Percentiles rank a stretch among this genome's conserved stretches.
phyloP scores from a whole-genome alignment of 2,797 vertebrate species.

The Myotis daubentonii region DNA sequence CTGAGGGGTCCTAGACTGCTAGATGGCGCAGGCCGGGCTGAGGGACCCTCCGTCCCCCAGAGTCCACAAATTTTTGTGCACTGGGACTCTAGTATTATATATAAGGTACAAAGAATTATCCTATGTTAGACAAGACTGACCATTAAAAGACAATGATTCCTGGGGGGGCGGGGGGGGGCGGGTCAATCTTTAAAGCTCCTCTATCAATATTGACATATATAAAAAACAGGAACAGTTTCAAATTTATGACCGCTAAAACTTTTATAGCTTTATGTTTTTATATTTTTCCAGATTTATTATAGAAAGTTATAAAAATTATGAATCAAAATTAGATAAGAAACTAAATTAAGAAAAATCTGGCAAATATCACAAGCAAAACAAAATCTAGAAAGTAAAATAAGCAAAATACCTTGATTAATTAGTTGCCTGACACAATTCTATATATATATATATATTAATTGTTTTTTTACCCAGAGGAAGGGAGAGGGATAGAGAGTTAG shows the following conservation, averaged over 20 bases:
- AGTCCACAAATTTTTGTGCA: too few relatives aligned
- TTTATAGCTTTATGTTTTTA: background rate
- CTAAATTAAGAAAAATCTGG: background rate
- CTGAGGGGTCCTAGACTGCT: too few relatives aligned
- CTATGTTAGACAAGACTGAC: background rate
- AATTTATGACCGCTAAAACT: background rate
- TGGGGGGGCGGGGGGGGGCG: too few relatives aligned
- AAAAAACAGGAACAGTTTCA: background rate
- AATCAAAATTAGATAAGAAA: background rate
- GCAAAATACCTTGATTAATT: background rate
- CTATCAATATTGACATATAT: background rate
- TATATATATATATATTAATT: too few relatives aligned
- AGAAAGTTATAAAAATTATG: background rate
- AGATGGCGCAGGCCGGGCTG: too few relatives aligned
- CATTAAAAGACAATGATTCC: background rate
- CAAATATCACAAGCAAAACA: background rate
- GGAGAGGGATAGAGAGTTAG: too few relatives aligned
- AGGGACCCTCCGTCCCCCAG: too few relatives aligned
- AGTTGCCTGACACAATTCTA: background rate
- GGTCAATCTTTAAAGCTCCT: background rate
- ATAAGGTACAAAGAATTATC: background rate
- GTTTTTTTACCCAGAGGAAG: too few relatives aligned
- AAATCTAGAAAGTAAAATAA: background rate
- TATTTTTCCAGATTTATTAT: background rate
- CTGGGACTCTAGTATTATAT: background rate